Evolutionary conservation across 2,797 vertebrate genomes (phyloP).

Genomic region (Sandelia bainsii): DNA sequence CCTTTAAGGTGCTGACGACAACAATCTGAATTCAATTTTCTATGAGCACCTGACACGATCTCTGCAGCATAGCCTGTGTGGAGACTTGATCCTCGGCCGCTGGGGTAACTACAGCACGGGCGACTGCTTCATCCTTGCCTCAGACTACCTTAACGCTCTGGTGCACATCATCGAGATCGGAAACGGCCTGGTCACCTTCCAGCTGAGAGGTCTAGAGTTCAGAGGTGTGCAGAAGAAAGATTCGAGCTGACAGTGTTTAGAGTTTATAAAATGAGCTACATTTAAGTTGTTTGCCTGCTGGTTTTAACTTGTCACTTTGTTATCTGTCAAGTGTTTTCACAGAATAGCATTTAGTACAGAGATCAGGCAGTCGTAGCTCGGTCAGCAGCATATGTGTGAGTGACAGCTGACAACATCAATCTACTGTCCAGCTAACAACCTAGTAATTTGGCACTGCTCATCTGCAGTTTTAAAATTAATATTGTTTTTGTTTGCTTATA

Average conservation of each 20-base stretch:
- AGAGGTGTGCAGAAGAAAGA: constrained; percentile 87
- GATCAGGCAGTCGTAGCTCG: neutral
- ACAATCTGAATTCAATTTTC: constrained; percentile 99
- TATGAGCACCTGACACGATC: constrained; percentile 98
- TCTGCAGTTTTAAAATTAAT: neutral
- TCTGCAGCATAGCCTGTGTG: constrained; percentile 97
- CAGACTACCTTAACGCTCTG: constrained; percentile 98
- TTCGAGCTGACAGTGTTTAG: neutral
- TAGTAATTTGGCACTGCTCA: neutral
- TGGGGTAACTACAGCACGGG: constrained; percentile 98
- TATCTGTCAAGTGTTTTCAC: constrained; percentile 1
- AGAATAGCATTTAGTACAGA: constrained; percentile 11
- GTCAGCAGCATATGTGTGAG: neutral
- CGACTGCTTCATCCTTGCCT: constrained; percentile 99
- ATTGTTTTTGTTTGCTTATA: neutral
- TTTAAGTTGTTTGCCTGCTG: constrained; percentile 25
- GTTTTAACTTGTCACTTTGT: neutral
- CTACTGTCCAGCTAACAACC: neutral
- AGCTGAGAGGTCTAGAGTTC: constrained; percentile 97
- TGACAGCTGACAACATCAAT: neutral
- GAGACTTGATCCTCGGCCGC: constrained; percentile 94
- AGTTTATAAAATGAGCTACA: constrained; percentile 1
- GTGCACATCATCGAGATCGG: constrained; percentile 99
- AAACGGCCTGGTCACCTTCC: constrained; percentile 97
- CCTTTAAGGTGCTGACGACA: constrained; percentile 94